These are phyloP conservation scores for Hirudo medicinalis DNA, from an alignment of 1,140 invertebrate genomes.

Conservation along the genomic window DNA sequence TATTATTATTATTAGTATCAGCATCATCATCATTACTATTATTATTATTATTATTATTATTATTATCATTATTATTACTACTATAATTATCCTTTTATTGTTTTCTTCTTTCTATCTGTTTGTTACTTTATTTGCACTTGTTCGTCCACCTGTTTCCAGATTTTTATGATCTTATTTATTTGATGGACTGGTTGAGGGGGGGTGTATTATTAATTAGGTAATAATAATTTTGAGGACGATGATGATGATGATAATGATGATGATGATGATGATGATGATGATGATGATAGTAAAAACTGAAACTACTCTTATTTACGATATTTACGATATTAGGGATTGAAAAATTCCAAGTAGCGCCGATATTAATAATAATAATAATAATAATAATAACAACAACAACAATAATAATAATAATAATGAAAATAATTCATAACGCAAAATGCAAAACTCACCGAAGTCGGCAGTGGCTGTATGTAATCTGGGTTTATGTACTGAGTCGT, in stretches of 20 bases:
- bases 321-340: too few species aligned
- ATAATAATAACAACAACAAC: constrained; percentile 11
- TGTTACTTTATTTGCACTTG: neutral
- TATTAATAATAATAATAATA: constrained; percentile 10
- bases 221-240: constrained; percentile 1
- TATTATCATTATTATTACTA: neutral
- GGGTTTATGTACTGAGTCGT: constrained; percentile 37
- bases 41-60: constrained; percentile 7
- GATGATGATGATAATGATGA: neutral
- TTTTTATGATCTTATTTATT: too few species aligned
- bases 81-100: too few species aligned
- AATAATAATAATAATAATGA: constrained; percentile 10
- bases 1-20: constrained; percentile 9
- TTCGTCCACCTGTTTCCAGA: too few species aligned
- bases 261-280: neutral
- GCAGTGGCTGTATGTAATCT: constrained; percentile 39
- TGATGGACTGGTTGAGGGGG: neutral
- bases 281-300: neutral
- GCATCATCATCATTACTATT: neutral
- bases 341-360: too few species aligned
- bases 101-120: neutral
- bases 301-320: too few species aligned
- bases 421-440: neutral
- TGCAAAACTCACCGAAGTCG: constrained; percentile 35
- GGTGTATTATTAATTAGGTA: neutral